Base-by-base conservation (phyloP, 1,140 invertebrate genomes). In the Drosophila rufa region DNA sequence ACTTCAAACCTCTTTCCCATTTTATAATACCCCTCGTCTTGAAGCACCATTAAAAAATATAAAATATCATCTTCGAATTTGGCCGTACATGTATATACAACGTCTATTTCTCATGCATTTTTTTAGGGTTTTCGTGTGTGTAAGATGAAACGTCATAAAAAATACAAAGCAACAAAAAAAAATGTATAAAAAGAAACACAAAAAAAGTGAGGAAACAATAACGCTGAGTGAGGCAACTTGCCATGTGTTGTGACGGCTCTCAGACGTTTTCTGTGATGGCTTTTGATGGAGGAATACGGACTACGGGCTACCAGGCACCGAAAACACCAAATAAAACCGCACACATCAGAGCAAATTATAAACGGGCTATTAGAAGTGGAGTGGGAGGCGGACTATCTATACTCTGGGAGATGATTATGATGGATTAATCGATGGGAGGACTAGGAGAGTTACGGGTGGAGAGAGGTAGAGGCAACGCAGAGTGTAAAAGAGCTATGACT, bases 61-160 rank as follows among this genome's bases (percentile, higher is more conserved):
- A 51, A 73, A 73, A 77, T 68, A 55, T 76, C 56, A 60, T 59
- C 55, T 69, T 75, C 30, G 59, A 57, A 76, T 76, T 46, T 76
- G 46, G 38, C 30, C 62, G 64, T 38, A 75, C 14, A 56, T 56
- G n/a, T 33, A 71, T 36, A 62, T n/a, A 75, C 47, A 55, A 11
- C 33, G 19, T 22, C 25, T 27, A 30, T 42, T 66, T 56, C 43
- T 38, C 43, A 46, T 77, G 50, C 64, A 51, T 62, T 61, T 74
- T 53, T 53, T n/a, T 7, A 46, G 60, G n/a, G 40, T 43, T 71
- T 70, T 74, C 30, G 47, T 59, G 17, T 73, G 67, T 81, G 83
- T 86, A 86, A 87, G 58, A 80, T 67, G 77, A 87, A 83, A 89
- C 83, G 84, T 87, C 83, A 89, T 87, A 83, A 87, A 87, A 83